Percentiles rank a stretch among this genome's conserved stretches.
These are phyloP conservation scores for Chunga burmeisteri DNA, from an alignment of 2,113 vertebrate genomes.

Conservation along the genomic window DNA sequence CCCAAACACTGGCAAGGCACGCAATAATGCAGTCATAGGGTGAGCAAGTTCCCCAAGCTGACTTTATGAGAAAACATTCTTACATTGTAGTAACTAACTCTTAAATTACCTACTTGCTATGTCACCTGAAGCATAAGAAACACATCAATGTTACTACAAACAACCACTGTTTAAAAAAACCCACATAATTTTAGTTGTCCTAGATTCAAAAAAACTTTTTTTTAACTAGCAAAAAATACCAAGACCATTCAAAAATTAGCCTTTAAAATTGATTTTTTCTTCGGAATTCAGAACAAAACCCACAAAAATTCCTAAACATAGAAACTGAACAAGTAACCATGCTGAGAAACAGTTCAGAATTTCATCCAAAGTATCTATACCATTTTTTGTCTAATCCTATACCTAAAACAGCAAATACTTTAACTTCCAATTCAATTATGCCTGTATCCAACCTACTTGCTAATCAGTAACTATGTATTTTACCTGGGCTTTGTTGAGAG, in stretches of 20 bases:
- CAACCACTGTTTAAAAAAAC: accelerated
- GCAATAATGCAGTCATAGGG: background rate
- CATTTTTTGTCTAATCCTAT: background rate
- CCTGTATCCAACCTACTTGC: background rate
- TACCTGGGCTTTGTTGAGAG: background rate
- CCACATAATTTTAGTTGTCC: background rate
- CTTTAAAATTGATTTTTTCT: background rate
- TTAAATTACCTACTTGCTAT: background rate
- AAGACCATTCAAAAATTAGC: background rate
- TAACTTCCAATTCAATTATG: background rate
- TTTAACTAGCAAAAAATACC: background rate
- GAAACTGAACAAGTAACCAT: background rate
- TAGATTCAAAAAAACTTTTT: background rate
- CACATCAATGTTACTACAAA: background rate
- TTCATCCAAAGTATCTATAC: background rate
- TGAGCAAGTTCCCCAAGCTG: background rate
- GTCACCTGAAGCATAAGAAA: background rate
- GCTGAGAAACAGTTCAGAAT: background rate
- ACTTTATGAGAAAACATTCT: background rate
- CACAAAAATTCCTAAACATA: background rate
- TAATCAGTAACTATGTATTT: background rate
- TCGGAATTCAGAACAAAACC: background rate
- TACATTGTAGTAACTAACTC: background rate
- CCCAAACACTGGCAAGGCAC: background rate
- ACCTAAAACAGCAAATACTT: background rate